Conservation (phyloP, 2,797 vertebrate species). For the Pyrocephalus nanus region DNA sequence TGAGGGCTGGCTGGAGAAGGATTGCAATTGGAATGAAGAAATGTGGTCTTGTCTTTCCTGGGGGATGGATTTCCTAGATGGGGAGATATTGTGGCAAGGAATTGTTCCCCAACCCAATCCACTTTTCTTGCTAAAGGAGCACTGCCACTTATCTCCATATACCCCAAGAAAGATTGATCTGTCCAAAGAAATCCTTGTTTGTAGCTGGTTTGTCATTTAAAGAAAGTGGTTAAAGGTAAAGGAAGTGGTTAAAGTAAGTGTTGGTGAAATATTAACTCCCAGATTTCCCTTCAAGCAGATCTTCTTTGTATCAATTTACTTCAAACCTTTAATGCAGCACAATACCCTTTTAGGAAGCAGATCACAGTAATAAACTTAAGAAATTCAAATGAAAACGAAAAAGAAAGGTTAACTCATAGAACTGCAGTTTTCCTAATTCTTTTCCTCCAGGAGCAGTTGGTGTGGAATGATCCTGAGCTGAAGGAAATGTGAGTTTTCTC, state of each 20-base stretch:
- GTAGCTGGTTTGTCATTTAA: background rate
- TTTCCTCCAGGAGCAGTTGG: background rate
- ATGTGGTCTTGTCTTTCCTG: background rate
- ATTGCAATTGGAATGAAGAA: background rate
- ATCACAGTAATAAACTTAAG: background rate
- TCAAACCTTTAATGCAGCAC: background rate
- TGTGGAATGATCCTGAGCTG: background rate
- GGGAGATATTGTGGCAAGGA: background rate
- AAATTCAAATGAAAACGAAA: background rate
- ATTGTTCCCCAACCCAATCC: background rate
- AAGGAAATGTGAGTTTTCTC: background rate
- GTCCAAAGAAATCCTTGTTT: background rate
- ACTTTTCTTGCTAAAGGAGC: slow-evolving; percentile 1
- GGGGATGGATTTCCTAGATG: slow-evolving; percentile 4
- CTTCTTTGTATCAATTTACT: background rate
- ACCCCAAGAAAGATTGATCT: background rate
- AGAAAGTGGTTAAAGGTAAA: background rate
- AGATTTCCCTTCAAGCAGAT: background rate
- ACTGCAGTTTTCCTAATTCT: background rate
- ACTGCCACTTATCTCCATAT: background rate
- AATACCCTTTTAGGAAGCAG: background rate
- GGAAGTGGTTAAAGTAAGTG: background rate
- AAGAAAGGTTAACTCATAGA: background rate
- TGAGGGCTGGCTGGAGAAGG: background rate
- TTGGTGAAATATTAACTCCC: background rate